phyloP scores from a whole-genome alignment of 2,113 vertebrate genomes.

The Aegypius monachus region DNA sequence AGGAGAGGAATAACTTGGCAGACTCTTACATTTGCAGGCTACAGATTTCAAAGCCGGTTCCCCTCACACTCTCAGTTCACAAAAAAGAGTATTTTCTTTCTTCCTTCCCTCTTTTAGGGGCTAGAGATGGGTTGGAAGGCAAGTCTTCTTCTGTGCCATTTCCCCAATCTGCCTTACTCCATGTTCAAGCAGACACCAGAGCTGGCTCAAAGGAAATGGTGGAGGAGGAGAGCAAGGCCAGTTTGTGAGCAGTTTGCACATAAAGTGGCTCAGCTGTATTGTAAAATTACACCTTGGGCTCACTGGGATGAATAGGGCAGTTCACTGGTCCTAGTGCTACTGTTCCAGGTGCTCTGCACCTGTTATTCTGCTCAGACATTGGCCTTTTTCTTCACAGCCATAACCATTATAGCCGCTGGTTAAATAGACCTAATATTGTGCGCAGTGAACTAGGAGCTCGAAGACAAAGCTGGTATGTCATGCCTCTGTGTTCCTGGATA shows the following conservation, averaged over 20 bases:
- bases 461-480: background rate
- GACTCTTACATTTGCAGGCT: background rate
- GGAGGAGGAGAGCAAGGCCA: background rate
- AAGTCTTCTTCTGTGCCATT: background rate
- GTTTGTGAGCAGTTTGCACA: background rate
- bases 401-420: background rate
- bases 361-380: slow-evolving; percentile 1
- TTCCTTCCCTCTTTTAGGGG: background rate
- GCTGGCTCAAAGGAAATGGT: background rate
- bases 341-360: slow-evolving; percentile 39
- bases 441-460: background rate
- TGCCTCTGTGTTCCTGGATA: background rate
- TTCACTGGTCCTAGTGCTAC: background rate
- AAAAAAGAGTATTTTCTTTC: background rate
- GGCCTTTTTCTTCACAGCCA: background rate
- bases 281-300: background rate
- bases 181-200: background rate
- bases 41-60: background rate
- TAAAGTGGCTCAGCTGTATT: background rate
- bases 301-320: background rate
- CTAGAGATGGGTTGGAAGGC: background rate
- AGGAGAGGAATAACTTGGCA: background rate
- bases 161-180: background rate
- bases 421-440: background rate
- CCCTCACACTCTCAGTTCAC: background rate